Evolutionary conservation across 2,888 invertebrate genomes (phyloP), one percentile per base, ranked within the genome.

Genomic region (Cistogaster globosa): DNA sequence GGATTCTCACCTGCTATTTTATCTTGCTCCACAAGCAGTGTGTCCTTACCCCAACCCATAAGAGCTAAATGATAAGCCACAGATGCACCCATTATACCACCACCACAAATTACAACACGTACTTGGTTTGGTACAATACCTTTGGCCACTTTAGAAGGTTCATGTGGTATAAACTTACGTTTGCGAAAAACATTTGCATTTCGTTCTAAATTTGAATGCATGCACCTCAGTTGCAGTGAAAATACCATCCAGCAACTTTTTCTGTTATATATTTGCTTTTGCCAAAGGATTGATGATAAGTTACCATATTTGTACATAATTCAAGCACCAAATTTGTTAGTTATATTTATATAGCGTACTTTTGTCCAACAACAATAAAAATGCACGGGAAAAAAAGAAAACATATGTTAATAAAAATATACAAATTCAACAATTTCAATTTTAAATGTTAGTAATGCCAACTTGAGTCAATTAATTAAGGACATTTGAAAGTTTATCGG

Each of bases 61-160:
- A 95, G 93, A 0, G 97, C 96, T 62, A 98, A 93, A 91, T 98
- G 97, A 92, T 98, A 98, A 14, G 98, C 98, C 11, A 98, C 97
- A 2, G 98, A 97, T 12, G 97, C 96, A 6, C 98, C 98, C 94
- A 97, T 96, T 58, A 98, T 95, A 32, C 98, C 98, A 18, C 98
- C 98, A 4, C 98, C 98, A 92, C 98, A 98, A 90, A 98, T 95
- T 0, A 92, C 90, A 0, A 92, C 91, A 4, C 91, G 89, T 0
- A 90, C 88, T 67, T 89, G 87, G 0, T 87, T 68, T 0, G 92
- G 92, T 57, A 91, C 67, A 14, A 75, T 38, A 22, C 69, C 71
- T n/a, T 86, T 26, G 0, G 69, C 74, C 7, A 65, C 87, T 2
- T 88, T 78, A 5, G 89, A 87, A 14, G 90, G 89, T 38, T 90